Evolutionary conservation across 2,888 invertebrate genomes (phyloP), one percentile per base, ranked within the genome.

Genomic region (Limnephilus rhombicus): DNA sequence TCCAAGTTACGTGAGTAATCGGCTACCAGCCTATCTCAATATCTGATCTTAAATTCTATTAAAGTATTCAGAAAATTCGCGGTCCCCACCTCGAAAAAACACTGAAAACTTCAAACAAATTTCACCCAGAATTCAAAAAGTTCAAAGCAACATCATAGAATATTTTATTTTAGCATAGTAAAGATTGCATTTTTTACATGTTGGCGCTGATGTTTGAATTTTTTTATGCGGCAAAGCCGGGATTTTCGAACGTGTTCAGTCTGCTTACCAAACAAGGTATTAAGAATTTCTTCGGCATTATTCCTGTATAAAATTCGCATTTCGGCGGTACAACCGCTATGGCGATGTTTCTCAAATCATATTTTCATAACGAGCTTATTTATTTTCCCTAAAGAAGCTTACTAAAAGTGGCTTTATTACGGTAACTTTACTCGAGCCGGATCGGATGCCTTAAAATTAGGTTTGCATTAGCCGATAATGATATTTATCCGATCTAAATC

Each of bases 1-100:
- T 88, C 88, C 34, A 88, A 88, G 88, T 88, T 88, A 53, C 90
- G 90, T 90, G 90, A 90, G 90, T 90, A 90, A 90, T 90, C 90
- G 85, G 80, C 90, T 85, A 80, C 68, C 90, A 90, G 80, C 85
- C 90, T 85, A 90, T 90, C 90, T 37, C 90, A 68, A 90, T 90
- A 90, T 90, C 91, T 87, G 87, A 91, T 91, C 91, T 87, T 87
- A 87, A 81, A 87, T 91, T 91, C 87, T 91, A 91, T 91, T 91
- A 91, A 91, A 91, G 85, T 91, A 91, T 91, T n/a, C 91, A 15
- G 81, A 49, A 85, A 88, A 88, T 68, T 88, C 88, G 31, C 5
- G 5, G 18, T 88, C 31, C 53, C 31, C 37, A 7, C 34, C 31
- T 5, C 3, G 34, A 29, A 86, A 86, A 24, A 12, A 49, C 5